Base-by-base conservation (phyloP, 1,140 invertebrate genomes). In the Eufriesea mexicana region DNA sequence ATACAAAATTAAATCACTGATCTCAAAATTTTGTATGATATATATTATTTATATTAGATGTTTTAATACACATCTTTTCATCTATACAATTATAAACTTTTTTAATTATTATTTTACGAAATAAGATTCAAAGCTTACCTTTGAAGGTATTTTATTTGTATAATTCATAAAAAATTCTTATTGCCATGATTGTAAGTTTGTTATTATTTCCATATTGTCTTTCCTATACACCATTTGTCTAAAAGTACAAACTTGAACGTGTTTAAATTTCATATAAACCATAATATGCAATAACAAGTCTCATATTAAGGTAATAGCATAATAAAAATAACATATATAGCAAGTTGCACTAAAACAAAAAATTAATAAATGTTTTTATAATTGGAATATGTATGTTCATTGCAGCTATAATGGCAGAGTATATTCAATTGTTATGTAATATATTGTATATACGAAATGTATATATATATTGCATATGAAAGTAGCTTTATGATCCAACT, bases 251-350 rank as follows among this genome's bases (percentile, higher is more conserved):
- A 16, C 55, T 51, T 76, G 0, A 59, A 75, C 4, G 5, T 62
- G 16, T 66, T 45, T 20, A 18, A 77, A 35, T 61, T 49, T 61
- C 18, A 72, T 28, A 72, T 35, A 62, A 45, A 81, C n/a, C 5
- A 71, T 84, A 55, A 51, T 66, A 59, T 18, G 67, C 61, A 78
- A 54, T 74, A 84, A 82, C 16, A 72, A 79, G 73, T 84, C 66
- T 79, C 57, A 59, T 78, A 72, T 64, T 47, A 84, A 73, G 61
- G 68, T 61, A 85, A 51, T 84, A 84, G 23, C 16, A 84, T 79
- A 49, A 73, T 35, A 59, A 78, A 77, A 79, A 59, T 84, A 25
- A n/a, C 5, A 79, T 61, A n/a, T 35, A 9, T 5, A 84, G n/a
- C 61, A 86, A 70, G 16, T 42, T 84, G 6, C 20, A 79, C 5